Evolutionary conservation across 1,140 invertebrate genomes (phyloP), one percentile per base, ranked within the genome.

Genomic region (Drosophila burlai): DNA sequence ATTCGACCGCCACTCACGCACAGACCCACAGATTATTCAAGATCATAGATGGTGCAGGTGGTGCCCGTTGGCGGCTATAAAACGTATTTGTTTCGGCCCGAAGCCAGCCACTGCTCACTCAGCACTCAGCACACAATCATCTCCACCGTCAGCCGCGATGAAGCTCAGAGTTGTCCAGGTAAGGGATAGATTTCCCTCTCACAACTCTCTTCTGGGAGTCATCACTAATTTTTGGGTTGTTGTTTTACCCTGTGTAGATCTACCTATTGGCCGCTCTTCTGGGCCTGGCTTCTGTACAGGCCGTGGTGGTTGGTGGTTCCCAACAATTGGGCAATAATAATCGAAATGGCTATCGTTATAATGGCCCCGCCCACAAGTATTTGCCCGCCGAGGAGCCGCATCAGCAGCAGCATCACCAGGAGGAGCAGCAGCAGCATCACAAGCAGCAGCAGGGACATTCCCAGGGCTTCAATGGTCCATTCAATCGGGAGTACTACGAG

Each of bases 281-380:
- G 43, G 64, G 64, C 15, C 3, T 68, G 15, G n/a, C 38, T 31
- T 34, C 31, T 6, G 26, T 77, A 7, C 63, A 78, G 21, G 75
- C 75, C 13, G 75, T 78, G 13, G 75, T 78, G 16, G 74, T 69
- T 9, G 75, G 40, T 15, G 62, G 71, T 0, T n/a, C 72, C n/a
- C 72, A 75, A 38, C 42, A 64, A 0, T n/a, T 64, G 36, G 49
- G 9, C 3, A 67, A 76, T 6, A 76, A 45, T 16, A 80, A 87
- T 62, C 10, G 50, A 6, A 62, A 79, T 46, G 84, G 85, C 26
- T 89, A 89, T 57, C 85, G 84, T 4, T 89, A 89, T 8, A 90
- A 89, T 50, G 84, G 85, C 10, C 84, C 84, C 0, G 81, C 84
- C 1, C 84, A 89, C 46, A 89, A 89, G 9, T 89, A 89, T 47